These are phyloP conservation scores for Leucopsar rothschildi DNA, from an alignment of 2,113 vertebrate species.

Conservation along the genomic window DNA sequence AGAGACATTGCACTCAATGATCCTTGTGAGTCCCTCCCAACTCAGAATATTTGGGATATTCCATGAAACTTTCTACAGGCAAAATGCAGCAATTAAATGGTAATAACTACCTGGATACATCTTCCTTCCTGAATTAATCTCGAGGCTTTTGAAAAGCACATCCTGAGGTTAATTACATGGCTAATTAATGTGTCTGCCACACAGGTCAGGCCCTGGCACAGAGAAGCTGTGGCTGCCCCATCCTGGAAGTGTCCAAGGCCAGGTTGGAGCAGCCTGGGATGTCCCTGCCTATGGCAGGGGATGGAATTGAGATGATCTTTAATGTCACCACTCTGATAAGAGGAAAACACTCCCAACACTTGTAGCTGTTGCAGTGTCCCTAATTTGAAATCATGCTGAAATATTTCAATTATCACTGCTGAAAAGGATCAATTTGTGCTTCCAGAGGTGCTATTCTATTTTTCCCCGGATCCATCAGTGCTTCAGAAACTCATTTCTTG, in stretches of 20 bases:
- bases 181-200: background rate
- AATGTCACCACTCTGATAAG: background rate
- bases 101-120: background rate
- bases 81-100: background rate
- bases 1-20: rapidly evolving
- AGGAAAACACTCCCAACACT: background rate
- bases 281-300: background rate
- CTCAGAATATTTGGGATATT: background rate
- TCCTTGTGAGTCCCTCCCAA: background rate
- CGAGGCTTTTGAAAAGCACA: background rate
- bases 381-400: background rate
- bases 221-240: background rate
- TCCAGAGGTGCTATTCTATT: background rate
- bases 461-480: background rate
- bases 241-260: background rate
- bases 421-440: background rate
- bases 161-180: background rate
- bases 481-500: background rate
- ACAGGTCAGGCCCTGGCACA: background rate
- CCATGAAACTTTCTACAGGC: background rate
- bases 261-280: background rate
- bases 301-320: background rate
- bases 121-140: background rate
- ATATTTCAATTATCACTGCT: background rate
- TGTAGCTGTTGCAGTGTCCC: no score